A percentile compares a stretch with the other conserved stretches of the same genome.
Evolutionary conservation across 2,888 invertebrate species (phyloP).

Genomic region (Digitonthophagus gazella): DNA sequence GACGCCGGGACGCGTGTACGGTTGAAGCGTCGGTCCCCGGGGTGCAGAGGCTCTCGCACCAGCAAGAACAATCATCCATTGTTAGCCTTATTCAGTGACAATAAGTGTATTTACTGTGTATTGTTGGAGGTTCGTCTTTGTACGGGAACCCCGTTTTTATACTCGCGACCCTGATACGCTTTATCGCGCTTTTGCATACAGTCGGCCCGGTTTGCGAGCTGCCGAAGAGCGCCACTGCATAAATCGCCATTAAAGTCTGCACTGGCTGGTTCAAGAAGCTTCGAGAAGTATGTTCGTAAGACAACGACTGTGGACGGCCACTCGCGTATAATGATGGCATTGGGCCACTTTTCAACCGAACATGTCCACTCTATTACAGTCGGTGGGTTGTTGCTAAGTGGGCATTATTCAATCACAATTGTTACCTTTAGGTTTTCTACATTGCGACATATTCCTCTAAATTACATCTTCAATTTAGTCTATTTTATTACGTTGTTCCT

Average conservation of each 20-base stretch:
- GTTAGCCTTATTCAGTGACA: constrained; percentile 39
- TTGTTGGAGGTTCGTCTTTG: constrained; percentile 35
- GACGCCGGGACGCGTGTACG: background rate
- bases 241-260: constrained; percentile 14
- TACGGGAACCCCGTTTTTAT: constrained; percentile 11
- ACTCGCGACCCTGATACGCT: constrained; percentile 5
- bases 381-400: background rate
- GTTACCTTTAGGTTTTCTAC: too few relatives aligned
- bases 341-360: background rate
- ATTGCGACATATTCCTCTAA: too few relatives aligned
- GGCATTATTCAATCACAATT: background rate
- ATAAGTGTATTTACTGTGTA: constrained; percentile 39
- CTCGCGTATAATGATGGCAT: background rate
- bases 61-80: constrained; percentile 40
- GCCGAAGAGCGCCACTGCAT: constrained; percentile 8
- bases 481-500: too few relatives aligned
- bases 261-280: background rate
- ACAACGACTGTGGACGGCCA: background rate
- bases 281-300: background rate
- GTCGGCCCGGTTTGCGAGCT: background rate
- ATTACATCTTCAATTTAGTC: too few relatives aligned
- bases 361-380: background rate
- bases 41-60: constrained; percentile 21
- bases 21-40: constrained; percentile 25
- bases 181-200: constrained; percentile 30